Base-by-base conservation (phyloP, 2,113 vertebrate species). In the Sorex araneus region DNA sequence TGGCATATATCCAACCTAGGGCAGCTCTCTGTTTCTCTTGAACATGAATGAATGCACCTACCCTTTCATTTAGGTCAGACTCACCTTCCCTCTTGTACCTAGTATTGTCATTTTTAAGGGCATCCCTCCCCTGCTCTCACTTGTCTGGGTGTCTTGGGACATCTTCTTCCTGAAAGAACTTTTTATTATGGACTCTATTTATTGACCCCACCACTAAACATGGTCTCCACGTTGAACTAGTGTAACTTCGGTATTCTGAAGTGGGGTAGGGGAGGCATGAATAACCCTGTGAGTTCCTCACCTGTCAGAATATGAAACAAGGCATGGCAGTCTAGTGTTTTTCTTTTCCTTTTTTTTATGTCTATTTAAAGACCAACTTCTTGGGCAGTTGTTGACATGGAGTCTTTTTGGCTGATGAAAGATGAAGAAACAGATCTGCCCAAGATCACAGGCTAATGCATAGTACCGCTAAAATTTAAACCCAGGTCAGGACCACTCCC, bases 161-260 rank as follows among this genome's bases (percentile, higher is more conserved):
- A 45, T 40, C 0, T 50, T 21, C 86, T 60, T 67, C 27, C 28
- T 34, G 60, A 67, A 89, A 85, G 43, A 16, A 47, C 11, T 88
- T 71, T 67, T 75, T 12, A 40, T 40, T 27, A 54, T 87, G 27
- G 75, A 60, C 27, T 87, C 30, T 81, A 60, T 57, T 83, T 77
- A 84, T 30, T 93, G 54, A 30, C 2, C 6, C 13, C 69, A 40
- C 3, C 40, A 40, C 40, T 76, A 71, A 64, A 63, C 64, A 69
- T 18, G 8, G 81, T 63, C n/a, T 21, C 64, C 34, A 64, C 2
- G 0, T 40, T 60, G 32, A 85, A 75, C 69, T 84, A 81, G 28
- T 69, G 83, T 80, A 47, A 70, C n/a, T 47, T 40, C 3, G 18
- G 23, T 73, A 86, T n/a, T 88, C 60, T 89, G 63, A 92, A 84